phyloP scores from a whole-genome alignment of 2,797 vertebrate genomes.

The Acrossocheilus wenchowensis region DNA sequence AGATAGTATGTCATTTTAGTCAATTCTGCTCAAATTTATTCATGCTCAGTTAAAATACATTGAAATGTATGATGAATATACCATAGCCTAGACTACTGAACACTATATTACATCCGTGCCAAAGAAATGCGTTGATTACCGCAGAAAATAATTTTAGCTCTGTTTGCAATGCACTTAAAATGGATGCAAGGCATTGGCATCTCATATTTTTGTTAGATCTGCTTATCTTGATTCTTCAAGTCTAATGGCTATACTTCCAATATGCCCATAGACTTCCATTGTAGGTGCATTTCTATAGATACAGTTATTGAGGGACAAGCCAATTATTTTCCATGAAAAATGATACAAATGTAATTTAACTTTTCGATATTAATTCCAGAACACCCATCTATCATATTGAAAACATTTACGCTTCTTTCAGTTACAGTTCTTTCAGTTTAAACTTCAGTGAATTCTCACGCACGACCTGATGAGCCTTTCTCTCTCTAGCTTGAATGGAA shows the following conservation, averaged over 20 bases:
- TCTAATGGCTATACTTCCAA: background rate
- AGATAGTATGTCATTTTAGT: slow-evolving; percentile 85
- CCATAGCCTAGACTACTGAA: background rate
- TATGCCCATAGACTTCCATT: background rate
- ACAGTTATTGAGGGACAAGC: background rate
- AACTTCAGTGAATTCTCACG: background rate
- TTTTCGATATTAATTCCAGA: background rate
- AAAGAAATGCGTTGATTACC: background rate
- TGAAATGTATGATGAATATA: background rate
- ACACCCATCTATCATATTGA: background rate
- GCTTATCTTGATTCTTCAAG: background rate
- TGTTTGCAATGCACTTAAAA: background rate
- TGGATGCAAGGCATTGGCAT: background rate
- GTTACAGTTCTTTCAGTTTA: background rate
- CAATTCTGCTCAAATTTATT: background rate
- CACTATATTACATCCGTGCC: too few relatives aligned
- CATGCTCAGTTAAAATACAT: background rate
- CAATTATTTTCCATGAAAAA: background rate
- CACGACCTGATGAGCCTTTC: background rate
- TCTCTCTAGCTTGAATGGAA: slow-evolving; percentile 85
- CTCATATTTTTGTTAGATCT: too few relatives aligned
- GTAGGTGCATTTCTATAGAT: background rate
- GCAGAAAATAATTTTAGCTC: background rate
- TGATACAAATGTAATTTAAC: background rate
- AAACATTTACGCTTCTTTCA: background rate